Conservation (phyloP, 2,888 invertebrate genomes). For the Druceiella hillmani region DNA sequence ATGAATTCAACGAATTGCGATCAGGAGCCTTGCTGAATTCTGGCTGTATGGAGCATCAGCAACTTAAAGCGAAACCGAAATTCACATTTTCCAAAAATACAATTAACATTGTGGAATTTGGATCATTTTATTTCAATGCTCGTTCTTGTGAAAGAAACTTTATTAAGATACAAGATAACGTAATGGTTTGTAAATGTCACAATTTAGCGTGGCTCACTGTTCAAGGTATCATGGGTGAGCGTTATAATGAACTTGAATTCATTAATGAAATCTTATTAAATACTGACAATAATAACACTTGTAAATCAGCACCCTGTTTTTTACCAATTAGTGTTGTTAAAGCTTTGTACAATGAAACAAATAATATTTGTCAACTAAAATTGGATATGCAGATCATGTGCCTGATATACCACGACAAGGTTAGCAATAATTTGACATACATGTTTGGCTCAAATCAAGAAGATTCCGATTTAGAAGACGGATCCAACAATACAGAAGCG, state of each 20-base stretch:
- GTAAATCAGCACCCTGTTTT: slow-evolving; percentile 40
- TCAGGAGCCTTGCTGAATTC: slow-evolving; percentile 34
- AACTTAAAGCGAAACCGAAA: slow-evolving; percentile 26
- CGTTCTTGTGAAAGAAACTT: too few relatives aligned
- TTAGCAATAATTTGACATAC: slow-evolving; percentile 21
- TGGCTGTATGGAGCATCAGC: neutral
- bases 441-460: slow-evolving; percentile 7
- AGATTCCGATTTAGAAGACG: slow-evolving; percentile 30
- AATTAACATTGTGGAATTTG: slow-evolving; percentile 41
- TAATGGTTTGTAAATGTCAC: slow-evolving; percentile 45
- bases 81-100: slow-evolving; percentile 43
- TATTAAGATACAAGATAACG: slow-evolving; percentile 38
- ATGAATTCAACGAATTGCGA: slow-evolving; percentile 39
- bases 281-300: slow-evolving; percentile 41
- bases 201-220: slow-evolving; percentile 42
- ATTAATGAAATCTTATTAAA: slow-evolving; percentile 40
- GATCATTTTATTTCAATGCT: slow-evolving; percentile 44
- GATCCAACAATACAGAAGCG: slow-evolving; percentile 41
- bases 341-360: slow-evolving; percentile 37
- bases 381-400: slow-evolving; percentile 44
- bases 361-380: slow-evolving; percentile 40
- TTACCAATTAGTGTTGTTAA: slow-evolving; percentile 42
- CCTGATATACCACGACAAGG: slow-evolving; percentile 40
- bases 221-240: too few relatives aligned
- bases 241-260: too few relatives aligned